Base-by-base conservation (phyloP, 1,140 invertebrate genomes). In the Pemphigus obesinymphae region DNA sequence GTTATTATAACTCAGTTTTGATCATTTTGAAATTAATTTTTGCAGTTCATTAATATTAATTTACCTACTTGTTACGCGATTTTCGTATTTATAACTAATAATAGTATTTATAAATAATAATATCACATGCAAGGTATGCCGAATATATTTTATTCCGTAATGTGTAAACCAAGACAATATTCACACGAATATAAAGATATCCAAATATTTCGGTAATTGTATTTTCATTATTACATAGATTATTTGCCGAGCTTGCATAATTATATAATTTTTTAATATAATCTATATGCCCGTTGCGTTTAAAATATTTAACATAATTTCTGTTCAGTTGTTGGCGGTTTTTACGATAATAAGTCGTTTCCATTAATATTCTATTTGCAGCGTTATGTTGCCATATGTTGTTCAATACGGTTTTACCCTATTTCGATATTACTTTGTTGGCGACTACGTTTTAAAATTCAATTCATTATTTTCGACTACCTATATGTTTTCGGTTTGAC, bases 331-430 rank as follows among this genome's bases (percentile, higher is more conserved):
- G 6, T 23, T 31, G 2, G 20, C 0, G 43, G 26, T 17, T 48
- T 48, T 45, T 17, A 31, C 7, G n/a, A 11, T 4, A 15, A 23
- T 68, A 40, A 68, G n/a, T 50, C 7, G 15, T 10, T 7, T 73
- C 45, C 15, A 73, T 73, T 73, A 73, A 73, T 73, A 73, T 50
- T 73, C 45, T 73, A 50, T 73, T 73, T 48, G 43, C 13, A 29
- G 13, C 43, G 40, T 34, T 48, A 17, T 43, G 23, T 73, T n/a
- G 23, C 70, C 43, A 31, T 48, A 23, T 73, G 43, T 29, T 48
- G 70, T 73, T 20, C 70, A 31, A 3, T 70, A 3, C 11, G n/a
- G n/a, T 45, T 68, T 8, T 13, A 70, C 37, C 23, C 23, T 15
- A 43, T 43, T 40, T 70, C 2, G 0, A 70, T 70, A 26, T 17